Evolutionary conservation across 2,797 vertebrate species (phyloP), one percentile per base, ranked within the genome.

Genomic region (Oryzias sinensis): DNA sequence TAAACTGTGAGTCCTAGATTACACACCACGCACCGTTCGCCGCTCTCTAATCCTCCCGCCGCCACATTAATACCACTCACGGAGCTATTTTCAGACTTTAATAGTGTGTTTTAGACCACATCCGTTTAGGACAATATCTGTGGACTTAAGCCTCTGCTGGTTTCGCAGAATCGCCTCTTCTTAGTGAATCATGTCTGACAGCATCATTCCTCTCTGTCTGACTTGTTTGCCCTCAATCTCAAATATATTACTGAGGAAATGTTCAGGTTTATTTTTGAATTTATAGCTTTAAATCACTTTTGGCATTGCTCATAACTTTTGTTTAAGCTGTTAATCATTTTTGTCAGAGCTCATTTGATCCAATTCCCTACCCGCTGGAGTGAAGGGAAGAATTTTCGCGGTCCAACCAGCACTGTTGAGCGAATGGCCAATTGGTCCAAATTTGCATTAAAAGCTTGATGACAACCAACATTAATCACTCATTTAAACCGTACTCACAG

Each of bases 1-100:
- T 87, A 99, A 99, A 87, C 87, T 99, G 97, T 97, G 92, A 97
- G 96, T 92, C 87, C 77, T 72, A 74, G 78, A 84, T 83, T 82
- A 79, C 70, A 74, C 65, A 71, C 79, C 71, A 47, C 45, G 22
- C 49, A 41, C 49, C 1, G 25, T 71, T 80, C 44, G n/a, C 66
- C 65, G 41, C 59, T 50, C 60, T 5, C 1, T 88, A 85, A 88
- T 84, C 79, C 68, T 72, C 57, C 51, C 11, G 60, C 59, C 46
- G 59, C 74, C 68, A 79, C 65, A 65, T 82, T 77, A 80, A 83
- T 77, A 77, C 78, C 83, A 83, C 78, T 69, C 80, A 86, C 70
- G 61, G 56, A 76, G 70, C 74, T 88, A 85, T 87, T 87, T 83
- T 49, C 53, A 67, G 67, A 44, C 45, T 75, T 64, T 74, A 74